These are phyloP conservation scores for Pogonophryne albipinna DNA, from an alignment of 2,797 vertebrate species.

Conservation along the genomic window DNA sequence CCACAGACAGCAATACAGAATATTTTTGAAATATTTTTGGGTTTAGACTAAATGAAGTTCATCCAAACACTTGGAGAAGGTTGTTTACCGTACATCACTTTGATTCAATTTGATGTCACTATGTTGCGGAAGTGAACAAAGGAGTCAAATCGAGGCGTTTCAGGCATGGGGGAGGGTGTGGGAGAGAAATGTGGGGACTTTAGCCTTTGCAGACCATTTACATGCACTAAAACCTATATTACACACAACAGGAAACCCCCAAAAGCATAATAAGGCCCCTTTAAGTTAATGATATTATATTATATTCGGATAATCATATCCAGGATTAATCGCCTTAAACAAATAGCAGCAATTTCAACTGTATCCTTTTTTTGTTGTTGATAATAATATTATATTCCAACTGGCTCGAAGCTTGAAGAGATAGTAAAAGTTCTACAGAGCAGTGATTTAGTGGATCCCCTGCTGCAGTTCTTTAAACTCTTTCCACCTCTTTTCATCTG, in stretches of 20 bases:
- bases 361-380: not conserved
- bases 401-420: not conserved
- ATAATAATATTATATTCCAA: not conserved
- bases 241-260: not conserved
- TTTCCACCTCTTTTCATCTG: conserved; percentile 55
- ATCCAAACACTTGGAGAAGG: not conserved
- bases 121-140: no score
- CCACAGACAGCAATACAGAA: conserved; percentile 4
- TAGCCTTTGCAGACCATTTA: no score
- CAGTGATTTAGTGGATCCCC: conserved; percentile 67
- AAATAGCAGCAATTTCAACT: not conserved
- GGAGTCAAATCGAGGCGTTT: no score
- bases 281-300: no score
- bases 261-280: not conserved
- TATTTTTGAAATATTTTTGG: conserved; percentile 3
- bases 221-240: no score
- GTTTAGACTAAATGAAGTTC: not conserved
- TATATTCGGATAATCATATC: not conserved
- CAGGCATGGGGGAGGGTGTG: no score
- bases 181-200: no score
- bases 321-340: not conserved
- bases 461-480: conserved; percentile 60
- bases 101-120: no score
- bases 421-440: conserved; percentile 7
- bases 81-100: not conserved